Conservation (phyloP, 92 coral and sea anemone species). For the Nematostella vectensis region DNA sequence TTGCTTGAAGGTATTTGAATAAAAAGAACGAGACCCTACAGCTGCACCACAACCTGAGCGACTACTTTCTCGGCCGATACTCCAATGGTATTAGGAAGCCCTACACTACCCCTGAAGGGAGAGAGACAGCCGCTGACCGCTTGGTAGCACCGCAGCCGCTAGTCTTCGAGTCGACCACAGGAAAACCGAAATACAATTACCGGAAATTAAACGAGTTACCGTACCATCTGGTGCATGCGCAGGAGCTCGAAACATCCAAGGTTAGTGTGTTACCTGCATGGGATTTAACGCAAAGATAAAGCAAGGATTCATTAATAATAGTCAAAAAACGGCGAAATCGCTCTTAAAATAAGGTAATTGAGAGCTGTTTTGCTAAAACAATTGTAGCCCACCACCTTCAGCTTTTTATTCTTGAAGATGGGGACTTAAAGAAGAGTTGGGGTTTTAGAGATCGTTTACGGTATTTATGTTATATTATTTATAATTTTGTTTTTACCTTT, state of each 20-base stretch:
- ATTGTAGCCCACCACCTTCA: too few species aligned
- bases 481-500: too few species aligned
- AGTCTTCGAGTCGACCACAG: constrained; percentile 35
- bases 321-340: too few species aligned
- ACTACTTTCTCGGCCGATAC: constrained; percentile 55
- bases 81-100: constrained; percentile 57
- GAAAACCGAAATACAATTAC: constrained; percentile 33
- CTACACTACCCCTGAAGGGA: constrained; percentile 29
- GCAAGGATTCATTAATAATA: too few species aligned
- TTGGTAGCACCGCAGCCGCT: constrained; percentile 67
- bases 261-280: too few species aligned
- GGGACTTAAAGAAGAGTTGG: too few species aligned
- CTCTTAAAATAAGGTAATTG: too few species aligned
- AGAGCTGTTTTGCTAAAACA: too few species aligned
- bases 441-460: too few species aligned
- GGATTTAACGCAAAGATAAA: too few species aligned
- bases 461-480: too few species aligned
- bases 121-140: constrained; percentile 41
- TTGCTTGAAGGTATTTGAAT: constrained; percentile 37
- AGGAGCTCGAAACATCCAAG: constrained; percentile 20
- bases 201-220: constrained; percentile 67
- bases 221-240: constrained; percentile 40
- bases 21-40: constrained; percentile 18
- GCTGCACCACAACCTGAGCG: constrained; percentile 39
- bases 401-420: too few species aligned